Evolutionary conservation across 2,113 vertebrate species (phyloP), one percentile per base, ranked within the genome.

Genomic region (Rhynchopsitta pachyrhyncha): DNA sequence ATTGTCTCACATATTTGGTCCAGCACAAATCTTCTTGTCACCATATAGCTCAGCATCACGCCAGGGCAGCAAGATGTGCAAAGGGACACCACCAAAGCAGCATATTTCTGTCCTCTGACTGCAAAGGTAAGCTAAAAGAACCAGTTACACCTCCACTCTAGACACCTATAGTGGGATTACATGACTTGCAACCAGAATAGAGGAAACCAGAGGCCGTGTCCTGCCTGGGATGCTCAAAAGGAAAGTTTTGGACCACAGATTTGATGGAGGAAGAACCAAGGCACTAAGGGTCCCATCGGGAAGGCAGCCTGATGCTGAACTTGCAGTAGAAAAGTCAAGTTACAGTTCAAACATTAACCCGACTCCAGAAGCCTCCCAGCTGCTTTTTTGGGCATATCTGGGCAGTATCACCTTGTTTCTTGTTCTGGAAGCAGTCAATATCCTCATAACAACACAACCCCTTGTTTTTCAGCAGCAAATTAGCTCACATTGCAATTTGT

Each of bases 401-500:
- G 50, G 44, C 77, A 76, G 66, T 13, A 91, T 86, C 81, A 82
- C 73, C 81, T 84, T 84, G 28, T 92, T 88, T 70, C 60, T 39
- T 68, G 44, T 44, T 70, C 74, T 84, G 66, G 47, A 93, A 93
- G 85, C 9, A 79, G 62, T 93, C 95, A 71, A 92, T 86, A 95
- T 29, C 39, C 44, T 93, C 86, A 78, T 81, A 96, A 91, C 66
- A 96, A 86, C 69, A 92, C 47, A 78, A 42, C 46, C 88, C 84
- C 19, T 39, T 42, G 83, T 19, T 95, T 92, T 95, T 91, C 93
- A 92, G 75, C 33, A 1, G 27, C 95, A 95, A 95, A 96, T 95
- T 96, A 95, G 81, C 93, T 93, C 91, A 84, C 62, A 89, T 91
- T 75, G 93, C 91, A 89, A 95, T 95, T 92, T 93, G 89, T 95